These are phyloP conservation scores for Linepithema humile DNA, from an alignment of 1,140 invertebrate genomes.

Conservation along the genomic window DNA sequence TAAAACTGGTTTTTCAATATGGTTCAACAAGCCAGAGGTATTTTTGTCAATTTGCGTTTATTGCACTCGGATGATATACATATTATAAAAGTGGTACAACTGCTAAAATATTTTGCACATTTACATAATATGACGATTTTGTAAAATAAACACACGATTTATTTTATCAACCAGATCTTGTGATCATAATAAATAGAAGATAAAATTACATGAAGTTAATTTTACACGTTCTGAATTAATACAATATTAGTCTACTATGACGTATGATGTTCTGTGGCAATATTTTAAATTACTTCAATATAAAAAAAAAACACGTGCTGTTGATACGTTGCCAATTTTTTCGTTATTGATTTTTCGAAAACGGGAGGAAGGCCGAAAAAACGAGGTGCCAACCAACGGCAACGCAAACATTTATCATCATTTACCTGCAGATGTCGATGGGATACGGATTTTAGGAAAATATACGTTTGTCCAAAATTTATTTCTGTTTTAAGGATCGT, in stretches of 20 bases:
- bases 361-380: background rate
- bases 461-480: conserved; percentile 19
- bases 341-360: conserved; percentile 30
- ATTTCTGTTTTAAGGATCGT: conserved; percentile 7
- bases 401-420: conserved; percentile 29
- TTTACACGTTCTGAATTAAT: background rate
- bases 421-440: conserved; percentile 29
- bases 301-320: background rate
- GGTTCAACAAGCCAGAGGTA: background rate
- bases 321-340: conserved; percentile 6
- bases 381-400: background rate
- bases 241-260: background rate
- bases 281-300: background rate
- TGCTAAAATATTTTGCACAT: background rate
- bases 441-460: conserved; percentile 3
- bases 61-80: background rate
- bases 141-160: background rate
- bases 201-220: background rate
- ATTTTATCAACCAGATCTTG: too few relatives aligned
- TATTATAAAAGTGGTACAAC: background rate
- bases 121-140: background rate
- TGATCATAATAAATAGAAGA: background rate
- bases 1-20: background rate
- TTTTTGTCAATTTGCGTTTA: background rate
- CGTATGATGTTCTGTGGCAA: too few relatives aligned